Percentiles rank a stretch among this genome's conserved stretches.
These are phyloP conservation scores for Hydrolagus affinis DNA, from an alignment of 2,113 vertebrate genomes.

Conservation along the genomic window DNA sequence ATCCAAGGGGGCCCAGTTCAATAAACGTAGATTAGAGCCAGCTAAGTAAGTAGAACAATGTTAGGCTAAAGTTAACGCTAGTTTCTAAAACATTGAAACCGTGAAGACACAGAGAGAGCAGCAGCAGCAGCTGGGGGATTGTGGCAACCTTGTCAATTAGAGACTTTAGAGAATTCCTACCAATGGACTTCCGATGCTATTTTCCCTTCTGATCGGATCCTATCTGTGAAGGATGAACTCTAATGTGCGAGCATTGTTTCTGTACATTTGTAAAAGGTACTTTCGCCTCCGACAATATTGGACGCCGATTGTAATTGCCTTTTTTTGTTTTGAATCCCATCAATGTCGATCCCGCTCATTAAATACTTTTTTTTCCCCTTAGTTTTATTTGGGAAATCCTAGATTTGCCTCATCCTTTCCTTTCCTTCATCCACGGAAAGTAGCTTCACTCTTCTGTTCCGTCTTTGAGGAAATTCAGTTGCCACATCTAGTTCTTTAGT, in stretches of 20 bases:
- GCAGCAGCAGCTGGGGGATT: too few relatives aligned
- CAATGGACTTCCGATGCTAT: neutral
- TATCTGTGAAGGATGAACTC: neutral
- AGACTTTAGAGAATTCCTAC: too few relatives aligned
- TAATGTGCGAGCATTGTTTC: neutral
- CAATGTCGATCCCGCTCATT: neutral
- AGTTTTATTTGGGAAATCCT: neutral
- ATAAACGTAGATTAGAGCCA: constrained; percentile 69
- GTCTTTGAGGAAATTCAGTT: too few relatives aligned
- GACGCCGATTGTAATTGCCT: neutral
- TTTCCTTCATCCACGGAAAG: too few relatives aligned
- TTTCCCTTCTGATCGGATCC: neutral
- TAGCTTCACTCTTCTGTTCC: too few relatives aligned
- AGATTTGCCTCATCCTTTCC: too few relatives aligned
- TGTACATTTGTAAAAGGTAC: neutral
- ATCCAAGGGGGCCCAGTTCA: constrained; percentile 67
- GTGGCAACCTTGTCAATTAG: too few relatives aligned
- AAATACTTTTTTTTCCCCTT: neutral
- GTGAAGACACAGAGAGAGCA: too few relatives aligned
- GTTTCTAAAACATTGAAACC: constrained; percentile 21
- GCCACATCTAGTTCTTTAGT: too few relatives aligned
- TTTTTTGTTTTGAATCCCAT: neutral
- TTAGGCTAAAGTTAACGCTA: constrained; percentile 22
- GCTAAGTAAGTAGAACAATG: constrained; percentile 37
- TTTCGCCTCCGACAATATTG: neutral